A percentile compares a stretch with the other conserved stretches of the same genome.
These are phyloP conservation scores for Chouioia cunea DNA, from an alignment of 2,888 invertebrate species.

Conservation along the genomic window DNA sequence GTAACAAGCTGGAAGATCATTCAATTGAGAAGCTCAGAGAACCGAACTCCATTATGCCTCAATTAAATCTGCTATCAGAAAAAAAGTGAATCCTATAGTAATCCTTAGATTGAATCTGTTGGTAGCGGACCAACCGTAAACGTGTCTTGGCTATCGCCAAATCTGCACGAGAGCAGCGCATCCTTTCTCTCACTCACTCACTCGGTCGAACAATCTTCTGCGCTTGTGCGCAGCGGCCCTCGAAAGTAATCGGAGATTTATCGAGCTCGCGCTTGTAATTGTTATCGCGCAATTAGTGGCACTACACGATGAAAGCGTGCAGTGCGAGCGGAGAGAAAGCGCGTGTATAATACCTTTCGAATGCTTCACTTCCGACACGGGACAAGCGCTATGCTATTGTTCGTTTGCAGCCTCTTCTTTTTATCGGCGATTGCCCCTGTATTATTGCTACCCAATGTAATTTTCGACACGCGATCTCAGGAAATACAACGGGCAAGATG, in stretches of 20 bases:
- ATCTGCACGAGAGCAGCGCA: no score
- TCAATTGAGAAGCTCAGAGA: neutral
- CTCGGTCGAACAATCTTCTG: no score
- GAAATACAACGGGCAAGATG: neutral
- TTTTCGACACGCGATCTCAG: conserved; percentile 45
- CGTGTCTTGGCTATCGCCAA: no score
- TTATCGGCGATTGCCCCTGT: neutral
- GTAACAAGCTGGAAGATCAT: neutral
- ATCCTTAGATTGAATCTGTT: no score
- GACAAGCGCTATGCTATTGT: neutral
- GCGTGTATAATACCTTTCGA: neutral
- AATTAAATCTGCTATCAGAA: neutral
- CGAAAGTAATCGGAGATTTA: no score
- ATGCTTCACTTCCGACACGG: conserved; percentile 27
- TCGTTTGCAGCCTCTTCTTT: neutral
- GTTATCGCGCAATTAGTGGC: conserved; percentile 35
- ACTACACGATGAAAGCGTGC: conserved; percentile 23
- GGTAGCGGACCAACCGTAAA: no score
- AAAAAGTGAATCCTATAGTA: no score
- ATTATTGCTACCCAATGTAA: conserved; percentile 6
- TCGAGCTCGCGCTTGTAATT: neutral
- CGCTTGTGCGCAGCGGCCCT: no score
- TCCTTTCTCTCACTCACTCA: no score
- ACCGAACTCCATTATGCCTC: neutral
- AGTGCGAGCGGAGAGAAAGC: neutral